A percentile compares a stretch with the other conserved stretches of the same genome.
These are phyloP conservation scores for Agonopterix subpropinquella DNA, from an alignment of 2,888 invertebrate species.

Conservation along the genomic window DNA sequence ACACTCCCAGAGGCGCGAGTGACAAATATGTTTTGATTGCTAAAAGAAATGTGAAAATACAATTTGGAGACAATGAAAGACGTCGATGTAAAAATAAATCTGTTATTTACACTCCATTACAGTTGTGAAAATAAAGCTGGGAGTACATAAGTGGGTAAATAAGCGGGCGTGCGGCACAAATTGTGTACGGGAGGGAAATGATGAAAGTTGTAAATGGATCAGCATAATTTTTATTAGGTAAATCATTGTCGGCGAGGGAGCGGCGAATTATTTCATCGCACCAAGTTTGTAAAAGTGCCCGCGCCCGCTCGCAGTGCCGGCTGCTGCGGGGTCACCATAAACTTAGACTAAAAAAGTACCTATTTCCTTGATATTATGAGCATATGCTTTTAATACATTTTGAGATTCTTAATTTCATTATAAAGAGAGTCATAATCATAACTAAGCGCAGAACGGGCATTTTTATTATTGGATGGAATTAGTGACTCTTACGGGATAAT, in stretches of 20 bases:
- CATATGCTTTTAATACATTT: no score
- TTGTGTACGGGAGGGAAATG: slow-evolving; percentile 26
- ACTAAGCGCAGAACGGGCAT: no score
- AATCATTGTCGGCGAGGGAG: slow-evolving; percentile 34
- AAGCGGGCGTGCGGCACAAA: slow-evolving; percentile 16
- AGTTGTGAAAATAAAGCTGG: slow-evolving; percentile 3
- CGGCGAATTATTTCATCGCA: slow-evolving; percentile 24
- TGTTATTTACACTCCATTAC: slow-evolving; percentile 10
- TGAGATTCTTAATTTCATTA: no score
- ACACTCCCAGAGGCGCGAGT: not conserved
- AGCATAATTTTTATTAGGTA: slow-evolving; percentile 54
- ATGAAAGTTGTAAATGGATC: slow-evolving; percentile 45
- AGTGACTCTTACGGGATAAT: no score
- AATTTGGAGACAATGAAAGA: slow-evolving; percentile 9
- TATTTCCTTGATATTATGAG: no score
- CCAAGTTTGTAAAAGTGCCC: slow-evolving; percentile 29
- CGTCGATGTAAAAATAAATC: slow-evolving; percentile 7
- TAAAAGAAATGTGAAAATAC: slow-evolving; percentile 10
- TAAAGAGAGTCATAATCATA: no score
- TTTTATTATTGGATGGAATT: no score
- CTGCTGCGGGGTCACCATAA: not conserved
- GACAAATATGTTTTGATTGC: slow-evolving; percentile 11
- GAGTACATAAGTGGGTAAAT: slow-evolving; percentile 16
- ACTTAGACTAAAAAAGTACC: not conserved
- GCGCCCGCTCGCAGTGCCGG: slow-evolving; percentile 4